phyloP scores from a whole-genome alignment of 2,888 invertebrate genomes.

The Stenichneumon culpator region DNA sequence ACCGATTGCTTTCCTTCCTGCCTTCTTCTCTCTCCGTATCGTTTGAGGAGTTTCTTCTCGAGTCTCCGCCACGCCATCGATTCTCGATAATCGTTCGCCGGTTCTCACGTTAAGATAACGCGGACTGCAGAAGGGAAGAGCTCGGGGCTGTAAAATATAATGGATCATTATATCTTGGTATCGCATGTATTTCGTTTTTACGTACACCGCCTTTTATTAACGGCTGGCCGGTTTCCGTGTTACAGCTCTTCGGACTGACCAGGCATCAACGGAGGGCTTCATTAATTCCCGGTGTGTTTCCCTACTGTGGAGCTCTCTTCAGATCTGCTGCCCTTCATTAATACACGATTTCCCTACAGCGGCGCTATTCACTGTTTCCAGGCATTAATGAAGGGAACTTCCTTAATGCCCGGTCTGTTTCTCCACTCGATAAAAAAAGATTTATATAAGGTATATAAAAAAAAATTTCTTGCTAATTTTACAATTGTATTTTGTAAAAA shows the following conservation, averaged over 20 bases:
- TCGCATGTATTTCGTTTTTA: neutral
- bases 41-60: conserved; percentile 27
- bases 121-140: neutral
- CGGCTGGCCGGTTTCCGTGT: neutral
- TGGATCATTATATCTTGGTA: neutral
- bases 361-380: neutral
- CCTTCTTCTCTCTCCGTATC: conserved; percentile 43
- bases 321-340: neutral
- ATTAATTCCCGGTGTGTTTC: neutral
- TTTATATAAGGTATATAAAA: neutral
- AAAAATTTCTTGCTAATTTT: neutral
- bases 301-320: neutral
- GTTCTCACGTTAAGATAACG: conserved; percentile 17
- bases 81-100: conserved; percentile 58
- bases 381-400: neutral
- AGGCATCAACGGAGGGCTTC: neutral
- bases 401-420: neutral
- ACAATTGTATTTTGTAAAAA: too few relatives aligned
- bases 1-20: conserved; percentile 46
- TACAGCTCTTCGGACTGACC: neutral
- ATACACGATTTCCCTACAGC: neutral
- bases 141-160: neutral
- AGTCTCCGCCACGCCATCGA: conserved; percentile 38
- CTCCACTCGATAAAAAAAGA: neutral
- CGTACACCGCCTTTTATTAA: neutral